Evolutionary conservation across 2,797 vertebrate species (phyloP).

Genomic region (Xenops minutus): DNA sequence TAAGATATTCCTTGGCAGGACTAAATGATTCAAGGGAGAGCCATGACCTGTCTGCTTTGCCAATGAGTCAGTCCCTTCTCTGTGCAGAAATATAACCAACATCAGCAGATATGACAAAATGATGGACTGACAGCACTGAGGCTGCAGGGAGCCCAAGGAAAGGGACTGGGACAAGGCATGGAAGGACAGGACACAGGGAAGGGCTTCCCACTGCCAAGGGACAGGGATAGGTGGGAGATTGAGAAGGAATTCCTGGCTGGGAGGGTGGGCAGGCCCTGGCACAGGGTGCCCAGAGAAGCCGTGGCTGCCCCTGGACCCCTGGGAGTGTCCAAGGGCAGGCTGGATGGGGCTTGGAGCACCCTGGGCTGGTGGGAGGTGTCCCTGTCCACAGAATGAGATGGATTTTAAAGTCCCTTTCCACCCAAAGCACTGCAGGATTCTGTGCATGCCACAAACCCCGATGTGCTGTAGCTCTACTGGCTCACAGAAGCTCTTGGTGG

Average conservation of each 20-base stretch:
- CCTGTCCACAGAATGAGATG: background rate
- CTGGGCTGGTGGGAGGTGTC: background rate
- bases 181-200: background rate
- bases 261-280: background rate
- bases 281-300: background rate
- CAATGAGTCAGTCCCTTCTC: slow-evolving; percentile 30
- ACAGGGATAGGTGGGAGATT: background rate
- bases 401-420: background rate
- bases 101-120: slow-evolving; percentile 28
- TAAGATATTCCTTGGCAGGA: slow-evolving; percentile 21
- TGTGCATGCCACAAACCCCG: background rate
- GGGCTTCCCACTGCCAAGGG: background rate
- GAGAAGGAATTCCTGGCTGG: background rate
- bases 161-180: background rate
- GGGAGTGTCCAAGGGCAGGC: background rate
- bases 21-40: slow-evolving; percentile 52
- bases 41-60: slow-evolving; percentile 53
- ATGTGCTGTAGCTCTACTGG: background rate
- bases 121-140: background rate
- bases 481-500: background rate
- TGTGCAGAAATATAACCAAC: slow-evolving; percentile 20
- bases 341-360: background rate
- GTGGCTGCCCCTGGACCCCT: background rate
- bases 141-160: background rate
- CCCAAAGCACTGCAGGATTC: background rate